phyloP scores from a whole-genome alignment of 2,113 vertebrate species.

The Mastomys natalensis region DNA sequence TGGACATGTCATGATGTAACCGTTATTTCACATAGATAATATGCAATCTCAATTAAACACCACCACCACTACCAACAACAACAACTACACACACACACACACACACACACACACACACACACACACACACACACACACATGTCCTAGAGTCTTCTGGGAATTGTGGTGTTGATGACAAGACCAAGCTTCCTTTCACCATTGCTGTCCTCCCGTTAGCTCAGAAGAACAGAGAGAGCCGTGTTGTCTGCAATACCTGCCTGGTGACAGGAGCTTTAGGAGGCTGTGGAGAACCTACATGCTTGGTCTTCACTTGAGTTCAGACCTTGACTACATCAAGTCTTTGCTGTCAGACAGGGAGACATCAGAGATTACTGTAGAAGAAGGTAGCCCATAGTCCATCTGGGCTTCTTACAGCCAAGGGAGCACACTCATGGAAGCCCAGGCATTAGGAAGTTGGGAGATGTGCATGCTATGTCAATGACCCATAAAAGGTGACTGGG shows the following conservation, averaged over 20 bases:
- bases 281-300: not conserved
- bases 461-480: not conserved
- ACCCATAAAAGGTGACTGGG: not conserved
- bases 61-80: too few relatives aligned
- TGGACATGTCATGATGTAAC: too few relatives aligned
- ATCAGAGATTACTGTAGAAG: not conserved
- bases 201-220: not conserved
- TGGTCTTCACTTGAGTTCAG: not conserved
- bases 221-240: not conserved
- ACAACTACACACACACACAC: too few relatives aligned
- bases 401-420: not conserved
- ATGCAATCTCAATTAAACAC: not conserved
- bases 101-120: too few relatives aligned
- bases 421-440: not conserved
- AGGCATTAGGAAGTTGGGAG: not conserved
- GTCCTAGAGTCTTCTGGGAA: not conserved
- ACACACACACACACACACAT: too few relatives aligned
- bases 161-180: not conserved
- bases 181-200: not conserved
- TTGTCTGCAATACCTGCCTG: not conserved
- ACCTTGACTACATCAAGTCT: not conserved
- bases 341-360: not conserved
- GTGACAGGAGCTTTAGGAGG: not conserved
- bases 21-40: not conserved
- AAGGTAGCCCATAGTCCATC: not conserved